These are phyloP conservation scores for Elysia crispata DNA, from an alignment of 2,888 invertebrate genomes.

Conservation along the genomic window DNA sequence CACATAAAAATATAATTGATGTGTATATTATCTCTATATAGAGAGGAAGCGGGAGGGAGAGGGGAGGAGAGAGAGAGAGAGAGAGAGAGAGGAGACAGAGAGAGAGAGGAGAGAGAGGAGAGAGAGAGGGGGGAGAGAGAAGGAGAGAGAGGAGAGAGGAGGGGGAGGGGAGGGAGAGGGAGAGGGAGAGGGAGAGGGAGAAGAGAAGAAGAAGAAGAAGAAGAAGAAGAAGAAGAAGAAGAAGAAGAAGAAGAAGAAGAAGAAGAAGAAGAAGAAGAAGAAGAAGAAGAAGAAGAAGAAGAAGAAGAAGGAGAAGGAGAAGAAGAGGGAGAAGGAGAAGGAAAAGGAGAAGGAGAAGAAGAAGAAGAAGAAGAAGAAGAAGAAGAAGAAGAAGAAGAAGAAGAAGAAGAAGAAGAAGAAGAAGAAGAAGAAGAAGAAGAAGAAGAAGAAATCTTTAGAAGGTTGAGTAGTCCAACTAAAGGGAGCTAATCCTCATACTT, in stretches of 20 bases:
- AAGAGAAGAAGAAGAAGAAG: conserved; percentile 5
- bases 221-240: background rate
- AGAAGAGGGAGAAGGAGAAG: conserved; percentile 20
- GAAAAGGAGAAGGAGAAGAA: conserved; percentile 16
- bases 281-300: conserved; percentile 10
- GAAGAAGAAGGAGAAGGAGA: conserved; percentile 5
- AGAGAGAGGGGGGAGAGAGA: conserved; percentile 1
- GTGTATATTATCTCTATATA: too few relatives aligned
- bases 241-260: conserved; percentile 13
- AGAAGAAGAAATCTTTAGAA: background rate
- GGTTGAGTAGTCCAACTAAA: too few relatives aligned
- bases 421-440: conserved; percentile 26
- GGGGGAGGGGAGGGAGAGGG: conserved; percentile 13
- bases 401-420: conserved; percentile 19
- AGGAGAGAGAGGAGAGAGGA: background rate
- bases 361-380: conserved; percentile 10
- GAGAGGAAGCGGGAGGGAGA: too few relatives aligned
- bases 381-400: conserved; percentile 18
- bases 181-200: background rate
- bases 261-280: conserved; percentile 11
- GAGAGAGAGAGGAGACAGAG: too few relatives aligned
- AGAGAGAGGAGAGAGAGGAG: background rate
- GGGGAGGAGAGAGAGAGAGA: too few relatives aligned
- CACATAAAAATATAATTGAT: too few relatives aligned
- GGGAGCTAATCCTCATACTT: too few relatives aligned